Evolutionary conservation across 2,797 vertebrate species (phyloP), one percentile per base, ranked within the genome.

Genomic region (Coilia nasus): DNA sequence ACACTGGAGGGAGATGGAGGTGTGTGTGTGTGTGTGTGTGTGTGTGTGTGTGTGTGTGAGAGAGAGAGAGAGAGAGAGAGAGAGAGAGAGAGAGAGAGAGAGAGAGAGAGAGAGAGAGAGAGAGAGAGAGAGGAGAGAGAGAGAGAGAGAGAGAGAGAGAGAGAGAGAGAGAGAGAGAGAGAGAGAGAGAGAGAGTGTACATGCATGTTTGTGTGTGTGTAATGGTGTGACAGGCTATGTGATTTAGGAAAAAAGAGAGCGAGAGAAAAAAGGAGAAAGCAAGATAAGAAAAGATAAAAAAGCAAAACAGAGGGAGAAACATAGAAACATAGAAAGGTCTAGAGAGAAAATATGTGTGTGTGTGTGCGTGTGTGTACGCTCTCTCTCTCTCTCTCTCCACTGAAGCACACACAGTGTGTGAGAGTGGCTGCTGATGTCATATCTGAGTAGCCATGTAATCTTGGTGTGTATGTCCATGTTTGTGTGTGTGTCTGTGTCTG

Each of bases 81-180:
- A 56, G 54, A 23, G 80, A 15, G 6, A 78, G 50, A 83, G 54
- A 82, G 81, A 81, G 81, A 85, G 25, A 31, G 35, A 81, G 50
- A 60, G 60, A 57, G 84, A 83, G 3, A 0, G 41, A 54, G 21
- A 54, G n/a, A 2, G 57, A 17, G 14, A 15, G 19, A 17, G 14
- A 81, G 78, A 81, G 12, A 41, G 28, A 81, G 25, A 81, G n/a
- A n/a, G n/a, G 28, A 44, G 78, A 6, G 28, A 12, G 78, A 35
- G 12, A 81, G 1, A 44, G 78, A 41, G 78, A 81, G 11, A 41
- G 12, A 3, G 71, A 83, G 3, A 0, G 44, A 23, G 7, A 25
- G n/a, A 0, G 57, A 4, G 4, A 15, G 19, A 17, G 11, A 56
- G 9, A 25, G 5, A 82, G 15, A 62, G 44, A 25, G 0, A 83